Percentiles rank a stretch among this genome's conserved stretches.
These are phyloP conservation scores for Paramisgurnus dabryanus DNA, from an alignment of 2,113 vertebrate species.

Conservation along the genomic window DNA sequence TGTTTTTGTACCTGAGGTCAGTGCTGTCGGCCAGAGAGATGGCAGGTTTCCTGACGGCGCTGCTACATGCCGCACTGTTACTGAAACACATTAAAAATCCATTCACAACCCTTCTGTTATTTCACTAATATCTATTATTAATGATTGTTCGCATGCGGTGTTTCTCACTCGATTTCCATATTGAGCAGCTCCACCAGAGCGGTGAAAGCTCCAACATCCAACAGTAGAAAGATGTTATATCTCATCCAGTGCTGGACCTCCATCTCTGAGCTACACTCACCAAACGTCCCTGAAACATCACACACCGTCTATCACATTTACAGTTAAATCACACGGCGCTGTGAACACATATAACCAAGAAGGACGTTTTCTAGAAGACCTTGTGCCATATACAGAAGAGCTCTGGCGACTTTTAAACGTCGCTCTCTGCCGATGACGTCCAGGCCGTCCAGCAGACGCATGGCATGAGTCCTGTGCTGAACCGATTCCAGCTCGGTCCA, in stretches of 20 bases:
- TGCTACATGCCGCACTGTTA: conserved; percentile 96
- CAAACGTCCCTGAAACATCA: conserved; percentile 84
- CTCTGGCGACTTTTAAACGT: conserved; percentile 87
- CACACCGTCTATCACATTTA: not conserved
- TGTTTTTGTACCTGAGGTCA: conserved; percentile 80
- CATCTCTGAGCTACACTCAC: conserved; percentile 86
- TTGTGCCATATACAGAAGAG: conserved; percentile 95
- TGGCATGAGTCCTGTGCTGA: conserved; percentile 89
- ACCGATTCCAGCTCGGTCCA: conserved; percentile 86
- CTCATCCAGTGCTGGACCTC: conserved; percentile 96
- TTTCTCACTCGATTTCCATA: conserved; percentile 95
- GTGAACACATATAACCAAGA: too few species aligned
- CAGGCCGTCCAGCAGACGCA: conserved; percentile 91
- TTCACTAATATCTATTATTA: not conserved
- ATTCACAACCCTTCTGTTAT: not conserved
- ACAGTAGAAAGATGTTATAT: conserved; percentile 92
- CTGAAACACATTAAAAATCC: conserved; percentile 64
- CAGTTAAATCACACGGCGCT: not conserved
- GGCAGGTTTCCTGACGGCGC: conserved; percentile 93
- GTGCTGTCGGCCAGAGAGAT: conserved; percentile 98
- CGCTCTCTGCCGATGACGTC: conserved; percentile 90
- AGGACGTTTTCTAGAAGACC: conserved; percentile 65
- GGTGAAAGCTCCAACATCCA: conserved; percentile 92
- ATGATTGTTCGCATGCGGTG: not conserved
- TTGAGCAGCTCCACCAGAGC: conserved; percentile 96